Percentiles rank a stretch among this genome's conserved stretches.
Evolutionary conservation across 2,797 vertebrate species (phyloP).

Genomic region (Epinephelus coioides): DNA sequence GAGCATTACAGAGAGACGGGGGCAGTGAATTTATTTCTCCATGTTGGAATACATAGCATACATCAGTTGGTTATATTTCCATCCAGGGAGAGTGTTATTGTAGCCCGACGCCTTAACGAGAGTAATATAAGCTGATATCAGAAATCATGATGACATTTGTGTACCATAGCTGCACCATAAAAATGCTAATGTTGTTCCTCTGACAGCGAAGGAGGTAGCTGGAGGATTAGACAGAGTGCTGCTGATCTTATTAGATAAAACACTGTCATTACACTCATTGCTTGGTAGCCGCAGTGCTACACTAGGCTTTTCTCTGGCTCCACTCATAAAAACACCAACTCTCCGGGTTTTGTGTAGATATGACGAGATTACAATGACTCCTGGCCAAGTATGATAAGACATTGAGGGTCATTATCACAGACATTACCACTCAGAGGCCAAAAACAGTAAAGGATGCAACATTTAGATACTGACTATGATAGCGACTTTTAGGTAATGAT

Average conservation of each 20-base stretch:
- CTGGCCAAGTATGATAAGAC: slow-evolving; percentile 1
- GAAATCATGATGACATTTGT: slow-evolving; percentile 70
- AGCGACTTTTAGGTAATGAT: slow-evolving; percentile 1
- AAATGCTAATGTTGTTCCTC: slow-evolving; percentile 67
- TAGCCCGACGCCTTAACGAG: slow-evolving; percentile 52
- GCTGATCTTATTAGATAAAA: slow-evolving; percentile 64
- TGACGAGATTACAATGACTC: slow-evolving; percentile 8
- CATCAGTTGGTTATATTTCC: slow-evolving; percentile 51
- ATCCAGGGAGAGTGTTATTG: slow-evolving; percentile 36
- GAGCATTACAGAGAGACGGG: not conserved
- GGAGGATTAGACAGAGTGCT: slow-evolving; percentile 40
- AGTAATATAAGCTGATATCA: slow-evolving; percentile 50
- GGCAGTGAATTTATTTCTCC: slow-evolving; percentile 26
- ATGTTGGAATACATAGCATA: slow-evolving; percentile 17
- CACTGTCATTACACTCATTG: slow-evolving; percentile 33
- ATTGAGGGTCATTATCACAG: not conserved
- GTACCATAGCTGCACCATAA: slow-evolving; percentile 48
- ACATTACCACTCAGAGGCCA: not conserved
- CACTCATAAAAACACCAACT: slow-evolving; percentile 26
- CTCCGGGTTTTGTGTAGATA: not conserved
- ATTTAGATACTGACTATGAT: not conserved
- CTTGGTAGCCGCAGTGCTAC: not conserved
- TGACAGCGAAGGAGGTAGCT: slow-evolving; percentile 35
- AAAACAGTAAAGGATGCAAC: not conserved
- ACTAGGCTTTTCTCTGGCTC: not conserved